phyloP scores from a whole-genome alignment of 1,140 invertebrate genomes.

The Papilio polytes region DNA sequence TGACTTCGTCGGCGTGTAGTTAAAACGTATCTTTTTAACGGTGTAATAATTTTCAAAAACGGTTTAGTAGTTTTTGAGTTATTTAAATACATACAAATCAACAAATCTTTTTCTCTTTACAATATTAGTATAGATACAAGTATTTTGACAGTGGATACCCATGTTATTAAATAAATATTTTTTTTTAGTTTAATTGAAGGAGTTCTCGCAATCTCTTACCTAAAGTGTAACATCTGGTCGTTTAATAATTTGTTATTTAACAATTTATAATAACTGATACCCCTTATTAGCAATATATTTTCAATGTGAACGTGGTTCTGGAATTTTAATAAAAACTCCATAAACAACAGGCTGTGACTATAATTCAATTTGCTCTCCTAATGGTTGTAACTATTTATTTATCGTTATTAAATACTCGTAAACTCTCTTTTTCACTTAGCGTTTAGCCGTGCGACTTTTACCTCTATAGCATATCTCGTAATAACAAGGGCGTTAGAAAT shows the following conservation, averaged over 20 bases:
- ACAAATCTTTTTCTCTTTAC: too few relatives aligned
- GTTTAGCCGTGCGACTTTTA: background rate
- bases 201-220: too few relatives aligned
- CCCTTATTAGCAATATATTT: conserved; percentile 13
- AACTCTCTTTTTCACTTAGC: background rate
- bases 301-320: conserved; percentile 7
- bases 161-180: too few relatives aligned
- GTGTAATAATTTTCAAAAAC: too few relatives aligned
- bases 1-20: too few relatives aligned
- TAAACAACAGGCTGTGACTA: background rate
- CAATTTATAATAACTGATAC: conserved; percentile 14
- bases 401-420: conserved; percentile 5
- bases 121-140: too few relatives aligned
- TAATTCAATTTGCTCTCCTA: conserved; percentile 12
- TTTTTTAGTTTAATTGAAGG: too few relatives aligned
- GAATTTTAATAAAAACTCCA: conserved; percentile 26
- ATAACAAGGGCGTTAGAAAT: background rate
- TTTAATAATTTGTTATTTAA: background rate
- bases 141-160: too few relatives aligned
- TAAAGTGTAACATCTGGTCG: background rate
- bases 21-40: too few relatives aligned
- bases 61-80: too few relatives aligned
- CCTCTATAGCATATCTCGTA: background rate
- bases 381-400: conserved; percentile 25
- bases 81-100: too few relatives aligned